Percentiles rank a stretch among this genome's conserved stretches.
These are phyloP conservation scores for Asobara japonica DNA, from an alignment of 1,140 invertebrate species.

Conservation along the genomic window DNA sequence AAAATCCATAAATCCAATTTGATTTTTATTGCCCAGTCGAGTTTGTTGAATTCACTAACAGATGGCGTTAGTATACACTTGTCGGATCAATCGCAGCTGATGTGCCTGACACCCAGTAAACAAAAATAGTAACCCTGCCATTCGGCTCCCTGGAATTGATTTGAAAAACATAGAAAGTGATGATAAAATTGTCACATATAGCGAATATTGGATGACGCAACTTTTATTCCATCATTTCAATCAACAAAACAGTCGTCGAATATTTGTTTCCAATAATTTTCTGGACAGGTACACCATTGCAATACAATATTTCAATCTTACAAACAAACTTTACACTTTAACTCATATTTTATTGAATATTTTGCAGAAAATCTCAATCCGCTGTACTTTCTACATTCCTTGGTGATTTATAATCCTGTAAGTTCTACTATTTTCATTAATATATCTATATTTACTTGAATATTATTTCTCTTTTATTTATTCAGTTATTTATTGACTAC, in stretches of 20 bases:
- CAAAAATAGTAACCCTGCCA: too few relatives aligned
- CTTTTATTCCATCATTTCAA: not conserved
- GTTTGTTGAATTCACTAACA: too few relatives aligned
- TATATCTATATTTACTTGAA: not conserved
- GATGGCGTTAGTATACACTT: too few relatives aligned
- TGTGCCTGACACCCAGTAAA: too few relatives aligned
- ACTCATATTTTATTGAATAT: not conserved
- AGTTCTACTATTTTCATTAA: not conserved
- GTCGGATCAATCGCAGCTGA: too few relatives aligned
- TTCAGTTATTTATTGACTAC: not conserved
- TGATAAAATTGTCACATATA: too few relatives aligned
- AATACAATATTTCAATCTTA: not conserved
- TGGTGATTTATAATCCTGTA: not conserved
- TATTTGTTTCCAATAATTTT: not conserved
- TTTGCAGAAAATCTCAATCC: not conserved
- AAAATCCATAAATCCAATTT: too few relatives aligned
- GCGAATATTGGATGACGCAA: not conserved
- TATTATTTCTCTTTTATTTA: not conserved
- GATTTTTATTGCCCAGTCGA: too few relatives aligned
- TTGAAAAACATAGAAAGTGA: too few relatives aligned
- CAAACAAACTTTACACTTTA: not conserved
- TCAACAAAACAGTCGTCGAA: not conserved
- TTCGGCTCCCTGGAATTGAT: too few relatives aligned
- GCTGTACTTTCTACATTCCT: not conserved
- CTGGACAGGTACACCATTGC: not conserved